Evolutionary conservation across 2,113 vertebrate genomes (phyloP).

Genomic region (Chaenogobius annularis): DNA sequence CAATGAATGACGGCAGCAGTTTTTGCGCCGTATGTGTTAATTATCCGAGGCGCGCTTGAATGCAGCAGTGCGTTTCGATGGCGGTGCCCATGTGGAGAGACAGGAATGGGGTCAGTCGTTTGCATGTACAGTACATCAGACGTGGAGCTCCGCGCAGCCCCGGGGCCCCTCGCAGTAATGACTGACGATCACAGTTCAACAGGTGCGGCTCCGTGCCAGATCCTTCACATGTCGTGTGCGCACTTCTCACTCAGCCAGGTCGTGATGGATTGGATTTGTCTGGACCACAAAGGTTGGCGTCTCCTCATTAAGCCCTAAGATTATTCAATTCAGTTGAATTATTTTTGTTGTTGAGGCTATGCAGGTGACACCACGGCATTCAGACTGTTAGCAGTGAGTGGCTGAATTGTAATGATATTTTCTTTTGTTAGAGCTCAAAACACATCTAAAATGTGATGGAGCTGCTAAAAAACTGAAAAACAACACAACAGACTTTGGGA

Average conservation of each 20-base stretch:
- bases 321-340: not conserved
- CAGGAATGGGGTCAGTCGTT: slow-evolving; percentile 1
- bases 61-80: not conserved
- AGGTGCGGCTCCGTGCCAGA: not conserved
- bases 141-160: not conserved
- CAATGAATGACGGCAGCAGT: too few relatives aligned
- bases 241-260: not conserved
- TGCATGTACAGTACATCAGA: slow-evolving; percentile 2
- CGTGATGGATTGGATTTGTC: not conserved
- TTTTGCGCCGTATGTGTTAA: not conserved
- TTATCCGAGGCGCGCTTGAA: not conserved
- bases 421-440: too few relatives aligned
- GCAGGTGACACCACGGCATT: too few relatives aligned
- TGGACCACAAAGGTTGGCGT: not conserved
- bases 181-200: slow-evolving; percentile 3
- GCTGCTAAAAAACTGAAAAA: too few relatives aligned
- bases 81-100: not conserved
- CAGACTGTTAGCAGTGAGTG: too few relatives aligned
- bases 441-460: too few relatives aligned
- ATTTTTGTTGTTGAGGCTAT: not conserved
- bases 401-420: too few relatives aligned
- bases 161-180: not conserved
- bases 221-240: not conserved
- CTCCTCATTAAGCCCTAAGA: not conserved
- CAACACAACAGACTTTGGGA: too few relatives aligned